Evolutionary conservation across 2,888 invertebrate genomes (phyloP).

Genomic region (Drosophila mayaguana): DNA sequence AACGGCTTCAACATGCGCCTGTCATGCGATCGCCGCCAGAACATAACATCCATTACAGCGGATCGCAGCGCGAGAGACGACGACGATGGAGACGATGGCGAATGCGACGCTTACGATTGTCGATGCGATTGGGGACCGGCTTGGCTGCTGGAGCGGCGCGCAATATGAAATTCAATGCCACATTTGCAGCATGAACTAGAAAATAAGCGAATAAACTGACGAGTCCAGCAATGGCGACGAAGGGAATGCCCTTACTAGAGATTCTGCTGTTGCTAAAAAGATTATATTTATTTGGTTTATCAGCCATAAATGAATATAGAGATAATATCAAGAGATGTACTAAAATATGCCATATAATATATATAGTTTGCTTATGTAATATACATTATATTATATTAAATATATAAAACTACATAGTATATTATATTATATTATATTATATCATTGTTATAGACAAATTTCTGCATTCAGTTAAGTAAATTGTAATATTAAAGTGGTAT

Average conservation of each 20-base stretch:
- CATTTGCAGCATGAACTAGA: constrained; percentile 80
- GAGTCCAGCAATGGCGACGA: background rate
- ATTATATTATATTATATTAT: too few relatives aligned
- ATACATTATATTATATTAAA: too few relatives aligned
- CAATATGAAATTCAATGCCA: constrained; percentile 82
- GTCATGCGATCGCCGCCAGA: constrained; percentile 82
- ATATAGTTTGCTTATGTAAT: too few relatives aligned
- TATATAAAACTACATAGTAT: too few relatives aligned
- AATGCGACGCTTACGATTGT: constrained; percentile 63
- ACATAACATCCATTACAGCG: constrained; percentile 82
- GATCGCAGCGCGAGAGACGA: constrained; percentile 46
- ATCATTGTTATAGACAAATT: too few relatives aligned
- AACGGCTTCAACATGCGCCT: constrained; percentile 81
- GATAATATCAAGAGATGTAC: too few relatives aligned
- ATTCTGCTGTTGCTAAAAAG: background rate
- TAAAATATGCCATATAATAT: too few relatives aligned
- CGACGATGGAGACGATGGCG: constrained; percentile 43
- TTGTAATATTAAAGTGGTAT: too few relatives aligned
- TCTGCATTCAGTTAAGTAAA: too few relatives aligned
- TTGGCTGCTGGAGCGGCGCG: constrained; percentile 48
- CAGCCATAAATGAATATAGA: too few relatives aligned
- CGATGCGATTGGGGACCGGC: constrained; percentile 51
- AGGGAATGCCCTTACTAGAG: constrained; percentile 24
- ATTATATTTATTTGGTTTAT: background rate
- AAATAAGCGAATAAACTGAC: constrained; percentile 45